Evolutionary conservation across 1,140 invertebrate genomes (phyloP).

Genomic region (Aplysia californica): DNA sequence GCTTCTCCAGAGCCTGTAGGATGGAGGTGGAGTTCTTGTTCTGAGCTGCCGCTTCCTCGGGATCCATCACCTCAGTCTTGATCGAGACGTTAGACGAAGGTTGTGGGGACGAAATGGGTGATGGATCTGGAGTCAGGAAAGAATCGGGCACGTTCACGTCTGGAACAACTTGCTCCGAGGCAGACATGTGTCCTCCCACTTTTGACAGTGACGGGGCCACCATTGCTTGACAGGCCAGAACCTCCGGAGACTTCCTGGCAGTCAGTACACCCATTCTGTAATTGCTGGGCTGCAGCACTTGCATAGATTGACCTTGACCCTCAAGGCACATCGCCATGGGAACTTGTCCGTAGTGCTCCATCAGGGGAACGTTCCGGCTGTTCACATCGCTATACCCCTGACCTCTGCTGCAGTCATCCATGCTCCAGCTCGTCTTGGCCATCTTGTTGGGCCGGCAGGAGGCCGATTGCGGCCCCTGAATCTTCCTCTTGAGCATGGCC

Average conservation of each 20-base stretch:
- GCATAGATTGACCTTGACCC: neutral
- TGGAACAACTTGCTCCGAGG: conserved; percentile 56
- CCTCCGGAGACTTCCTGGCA: neutral
- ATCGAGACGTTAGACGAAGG: conserved; percentile 33
- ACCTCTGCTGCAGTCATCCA: conserved; percentile 26
- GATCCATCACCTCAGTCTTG: conserved; percentile 28
- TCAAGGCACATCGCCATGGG: neutral
- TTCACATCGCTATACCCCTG: neutral
- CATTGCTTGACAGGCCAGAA: neutral
- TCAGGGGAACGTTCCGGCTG: neutral
- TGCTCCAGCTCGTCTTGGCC: conserved; percentile 35
- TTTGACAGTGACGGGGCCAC: neutral
- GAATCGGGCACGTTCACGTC: conserved; percentile 54
- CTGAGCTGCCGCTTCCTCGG: conserved; percentile 27
- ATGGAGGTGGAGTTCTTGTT: conserved; percentile 30
- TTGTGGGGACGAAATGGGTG: conserved; percentile 55
- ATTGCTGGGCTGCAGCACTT: neutral
- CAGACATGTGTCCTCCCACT: neutral
- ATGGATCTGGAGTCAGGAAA: conserved; percentile 59
- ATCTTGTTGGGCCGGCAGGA: conserved; percentile 52
- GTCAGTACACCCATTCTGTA: neutral
- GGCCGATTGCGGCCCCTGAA: conserved; percentile 40
- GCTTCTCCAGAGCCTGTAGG: conserved; percentile 32
- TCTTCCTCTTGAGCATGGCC: conserved; percentile 54
- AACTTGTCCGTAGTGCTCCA: conserved; percentile 4